A percentile compares a stretch with the other conserved stretches of the same genome.
Evolutionary conservation across 2,888 invertebrate species (phyloP).

Genomic region (Conomelus anceps): DNA sequence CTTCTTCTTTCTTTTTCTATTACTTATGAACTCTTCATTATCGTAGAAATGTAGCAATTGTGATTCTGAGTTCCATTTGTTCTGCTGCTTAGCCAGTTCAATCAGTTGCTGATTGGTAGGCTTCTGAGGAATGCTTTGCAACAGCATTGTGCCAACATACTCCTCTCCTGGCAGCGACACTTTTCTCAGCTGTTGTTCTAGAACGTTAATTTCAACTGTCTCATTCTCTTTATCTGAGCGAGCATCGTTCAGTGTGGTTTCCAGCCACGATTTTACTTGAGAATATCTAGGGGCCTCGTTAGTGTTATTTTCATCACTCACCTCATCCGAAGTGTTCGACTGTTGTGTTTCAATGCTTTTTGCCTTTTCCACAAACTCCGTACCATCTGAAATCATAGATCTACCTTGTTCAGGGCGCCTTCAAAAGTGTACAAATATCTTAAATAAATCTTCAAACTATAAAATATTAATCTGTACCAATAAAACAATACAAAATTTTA

Average conservation of each 20-base stretch:
- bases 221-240: neutral
- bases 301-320: conserved; percentile 30
- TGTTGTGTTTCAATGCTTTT: conserved; percentile 23
- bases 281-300: conserved; percentile 26
- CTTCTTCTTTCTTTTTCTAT: neutral
- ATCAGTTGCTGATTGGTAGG: neutral
- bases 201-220: neutral
- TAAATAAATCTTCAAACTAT: neutral
- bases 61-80: conserved; percentile 1
- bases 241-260: conserved; percentile 3
- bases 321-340: conserved; percentile 31
- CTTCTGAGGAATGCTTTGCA: neutral
- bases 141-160: neutral
- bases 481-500: no score
- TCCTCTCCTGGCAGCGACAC: neutral
- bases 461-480: no score
- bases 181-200: conserved; percentile 2
- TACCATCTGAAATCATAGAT: conserved; percentile 24
- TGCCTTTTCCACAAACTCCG: conserved; percentile 22
- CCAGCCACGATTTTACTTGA: conserved; percentile 30
- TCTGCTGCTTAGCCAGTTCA: neutral
- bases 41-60: neutral
- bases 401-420: neutral
- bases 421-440: neutral
- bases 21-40: neutral